Base-by-base conservation (phyloP, 2,797 vertebrate genomes). In the Dermochelys coriacea region DNA sequence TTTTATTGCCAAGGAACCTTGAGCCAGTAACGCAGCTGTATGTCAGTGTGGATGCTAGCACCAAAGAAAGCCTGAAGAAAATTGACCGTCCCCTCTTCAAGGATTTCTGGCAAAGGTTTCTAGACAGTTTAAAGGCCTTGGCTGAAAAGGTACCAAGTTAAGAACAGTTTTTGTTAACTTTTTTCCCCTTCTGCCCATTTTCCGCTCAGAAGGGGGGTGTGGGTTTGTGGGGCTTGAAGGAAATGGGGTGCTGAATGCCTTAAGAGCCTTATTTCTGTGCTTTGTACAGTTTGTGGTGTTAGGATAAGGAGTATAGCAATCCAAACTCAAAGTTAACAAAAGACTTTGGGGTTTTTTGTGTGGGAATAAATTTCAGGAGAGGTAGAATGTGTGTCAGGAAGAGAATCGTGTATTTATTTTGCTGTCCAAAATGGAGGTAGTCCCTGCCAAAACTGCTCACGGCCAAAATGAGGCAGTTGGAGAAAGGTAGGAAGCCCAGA, bases 1-100 rank as follows among this genome's bases (percentile, higher is more conserved):
- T 82, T 89, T 59, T 0, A 14, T 95, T 86, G 50, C 88, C 84
- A 97, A 99, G 99, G 98, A 98, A 51, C 93, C 98, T 99, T 91
- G 98, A 98, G 88, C 99, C 99, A 4, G 99, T 99, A 31, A 99
- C 99, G 1, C 99, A 99, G 98, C 95, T 99, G 21, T 99, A 99
- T 1, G 99, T 99, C 68, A 99, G 99, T 0, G 99, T 99, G 96
- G 99, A 99, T 29, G 99, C 99, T 91, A 99, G 99, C 98, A 99
- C 99, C 96, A 99, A 98, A 97, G 99, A 99, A 23, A 99, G 99
- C 90, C 98, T 99, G 96, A 99, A 98, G 97, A 99, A 98, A 96
- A 99, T 99, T 1, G 99, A 99, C 96, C 98, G 99, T 25, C 99
- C 99, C 0, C 99, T 99, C 93, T 99, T 99, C 98, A 99, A 98